Evolutionary conservation across 2,888 invertebrate species (phyloP).

Genomic region (Microctonus aethiopoides): DNA sequence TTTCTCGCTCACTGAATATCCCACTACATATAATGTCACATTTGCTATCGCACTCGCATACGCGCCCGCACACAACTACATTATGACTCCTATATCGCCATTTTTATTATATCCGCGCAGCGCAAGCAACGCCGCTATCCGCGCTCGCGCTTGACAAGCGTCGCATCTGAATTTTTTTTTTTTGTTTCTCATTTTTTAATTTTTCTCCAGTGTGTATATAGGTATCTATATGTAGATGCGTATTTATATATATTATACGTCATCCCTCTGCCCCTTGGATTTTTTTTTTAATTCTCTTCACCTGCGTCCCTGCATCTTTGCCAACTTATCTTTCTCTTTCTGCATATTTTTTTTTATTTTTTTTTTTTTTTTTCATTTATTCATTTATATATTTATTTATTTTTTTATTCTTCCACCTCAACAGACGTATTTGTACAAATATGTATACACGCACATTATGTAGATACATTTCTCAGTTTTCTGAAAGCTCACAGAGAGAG

Average conservation of each 20-base stretch:
- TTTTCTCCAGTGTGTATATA: slow-evolving; percentile 26
- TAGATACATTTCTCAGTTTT: slow-evolving; percentile 13
- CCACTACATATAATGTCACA: background rate
- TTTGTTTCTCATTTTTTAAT: slow-evolving; percentile 31
- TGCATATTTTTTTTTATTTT: background rate
- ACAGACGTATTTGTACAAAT: background rate
- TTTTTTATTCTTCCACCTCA: background rate
- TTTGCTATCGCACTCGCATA: slow-evolving; percentile 17
- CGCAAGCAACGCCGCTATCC: slow-evolving; percentile 48
- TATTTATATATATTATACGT: background rate
- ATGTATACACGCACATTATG: background rate
- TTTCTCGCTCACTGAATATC: slow-evolving; percentile 4
- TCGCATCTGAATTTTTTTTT: slow-evolving; percentile 42
- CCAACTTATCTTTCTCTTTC: slow-evolving; percentile 6
- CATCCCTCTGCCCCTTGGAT: slow-evolving; percentile 10
- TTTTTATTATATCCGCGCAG: slow-evolving; percentile 65
- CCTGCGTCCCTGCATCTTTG: slow-evolving; percentile 13
- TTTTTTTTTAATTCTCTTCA: slow-evolving; percentile 5
- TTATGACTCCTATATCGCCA: slow-evolving; percentile 66
- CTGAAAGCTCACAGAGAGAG: slow-evolving; percentile 10
- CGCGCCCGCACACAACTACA: slow-evolving; percentile 58
- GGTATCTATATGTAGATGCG: slow-evolving; percentile 7
- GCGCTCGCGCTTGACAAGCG: slow-evolving; percentile 55
- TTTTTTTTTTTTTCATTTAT: slow-evolving; percentile 10
- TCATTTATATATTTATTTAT: slow-evolving; percentile 2